These are phyloP conservation scores for Taphrorychus bicolor DNA, from an alignment of 2,888 invertebrate genomes.

Conservation along the genomic window DNA sequence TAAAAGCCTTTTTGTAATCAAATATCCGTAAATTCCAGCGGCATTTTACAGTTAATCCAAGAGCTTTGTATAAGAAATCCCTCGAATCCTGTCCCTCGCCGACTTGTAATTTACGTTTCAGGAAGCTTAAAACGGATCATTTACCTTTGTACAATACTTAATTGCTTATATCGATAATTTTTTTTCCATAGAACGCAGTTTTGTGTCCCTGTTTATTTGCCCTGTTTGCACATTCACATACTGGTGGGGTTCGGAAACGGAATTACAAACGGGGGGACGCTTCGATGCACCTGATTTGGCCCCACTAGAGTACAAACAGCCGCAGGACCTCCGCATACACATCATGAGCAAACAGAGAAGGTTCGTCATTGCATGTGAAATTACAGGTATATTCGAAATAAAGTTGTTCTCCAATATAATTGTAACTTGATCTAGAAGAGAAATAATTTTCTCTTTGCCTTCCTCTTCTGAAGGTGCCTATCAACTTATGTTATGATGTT, in stretches of 20 bases:
- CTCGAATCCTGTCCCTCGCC: constrained; percentile 48
- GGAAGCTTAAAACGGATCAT: constrained; percentile 51
- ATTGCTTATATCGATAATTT: constrained; percentile 15
- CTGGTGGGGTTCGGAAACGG: background rate
- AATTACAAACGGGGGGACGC: background rate
- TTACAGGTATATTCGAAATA: background rate
- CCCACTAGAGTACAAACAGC: constrained; percentile 9
- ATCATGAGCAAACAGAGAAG: background rate
- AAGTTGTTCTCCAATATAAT: too few relatives aligned
- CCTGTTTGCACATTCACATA: background rate
- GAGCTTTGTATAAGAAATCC: constrained; percentile 54
- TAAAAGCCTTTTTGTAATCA: background rate
- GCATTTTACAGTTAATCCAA: background rate
- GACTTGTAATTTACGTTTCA: constrained; percentile 52
- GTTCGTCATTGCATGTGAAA: background rate
- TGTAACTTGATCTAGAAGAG: too few relatives aligned
- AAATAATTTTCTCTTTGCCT: too few relatives aligned
- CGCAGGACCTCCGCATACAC: background rate
- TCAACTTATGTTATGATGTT: too few relatives aligned
- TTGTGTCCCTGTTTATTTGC: constrained; percentile 4
- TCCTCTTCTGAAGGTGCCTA: too few relatives aligned
- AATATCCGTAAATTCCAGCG: background rate
- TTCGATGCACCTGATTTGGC: background rate
- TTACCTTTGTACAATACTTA: constrained; percentile 49
- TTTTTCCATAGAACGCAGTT: too few relatives aligned